phyloP scores from a whole-genome alignment of 2,797 vertebrate species.

The Eulemur mongoz region DNA sequence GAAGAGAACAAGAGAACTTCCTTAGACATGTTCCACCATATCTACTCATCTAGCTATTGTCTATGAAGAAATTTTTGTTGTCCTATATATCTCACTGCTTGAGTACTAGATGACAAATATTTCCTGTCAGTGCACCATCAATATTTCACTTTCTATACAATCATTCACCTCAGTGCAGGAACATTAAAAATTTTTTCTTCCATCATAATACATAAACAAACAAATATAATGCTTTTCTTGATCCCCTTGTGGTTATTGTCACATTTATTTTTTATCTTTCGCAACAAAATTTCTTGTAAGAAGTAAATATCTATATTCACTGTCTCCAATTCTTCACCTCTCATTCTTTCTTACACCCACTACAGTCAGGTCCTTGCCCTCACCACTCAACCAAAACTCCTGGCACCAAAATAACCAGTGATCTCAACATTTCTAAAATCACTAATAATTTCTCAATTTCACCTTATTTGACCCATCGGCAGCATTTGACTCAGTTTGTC shows the following conservation, averaged over 20 bases:
- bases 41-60: not conserved
- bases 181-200: not conserved
- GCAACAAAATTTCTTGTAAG: not conserved
- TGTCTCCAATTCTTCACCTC: not conserved
- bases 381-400: not conserved
- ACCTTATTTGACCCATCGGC: not conserved
- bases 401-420: not conserved
- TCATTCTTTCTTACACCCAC: not conserved
- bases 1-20: not conserved
- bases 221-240: not conserved
- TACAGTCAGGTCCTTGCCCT: not conserved
- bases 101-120: not conserved
- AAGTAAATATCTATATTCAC: not conserved
- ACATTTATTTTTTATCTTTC: not conserved
- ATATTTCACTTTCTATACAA: not conserved
- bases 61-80: not conserved
- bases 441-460: not conserved
- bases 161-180: not conserved
- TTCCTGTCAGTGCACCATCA: not conserved
- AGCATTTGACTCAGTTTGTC: not conserved
- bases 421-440: not conserved
- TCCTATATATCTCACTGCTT: not conserved
- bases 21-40: rapidly evolving
- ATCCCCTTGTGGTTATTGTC: not conserved
- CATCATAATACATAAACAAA: not conserved